Base-by-base conservation (phyloP, 2,888 invertebrate genomes). In the Spialia ferax region DNA sequence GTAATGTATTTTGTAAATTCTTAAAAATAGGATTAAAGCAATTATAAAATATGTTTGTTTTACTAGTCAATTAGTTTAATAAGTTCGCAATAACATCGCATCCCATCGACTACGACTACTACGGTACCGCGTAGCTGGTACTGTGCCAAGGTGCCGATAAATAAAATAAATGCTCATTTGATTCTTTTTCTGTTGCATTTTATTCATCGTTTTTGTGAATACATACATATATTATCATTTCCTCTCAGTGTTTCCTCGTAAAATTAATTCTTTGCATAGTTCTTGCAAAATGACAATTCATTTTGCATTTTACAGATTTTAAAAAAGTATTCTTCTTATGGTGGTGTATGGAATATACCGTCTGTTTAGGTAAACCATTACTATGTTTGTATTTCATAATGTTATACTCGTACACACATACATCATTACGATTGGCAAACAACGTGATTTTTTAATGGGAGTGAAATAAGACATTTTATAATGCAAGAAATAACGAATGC, bases 111-210 rank as follows among this genome's bases (percentile, higher is more conserved):
- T n/a, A n/a, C n/a, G n/a, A n/a, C n/a, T n/a, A n/a, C n/a, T n/a
- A n/a, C n/a, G n/a, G n/a, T n/a, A 6, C n/a, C 15, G 54, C 22
- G 20, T 20, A 32, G 8, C 32, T 61, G 61, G 61, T 61, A 29
- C 20, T 35, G 29, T 61, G 61, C 61, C 61, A 61, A 22, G 22
- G 29, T 61, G 61, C 61, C 61, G 50, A 22, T 32, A 35, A 61
- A 61, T 61, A 20, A 50, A 32, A 50, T 22, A 48, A 61, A 61
- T 61, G 61, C 50, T 35, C 32, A 50, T 13, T 20, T 61, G n/a
- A 54, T 54, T 54, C 54, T 54, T 54, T 15, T 54, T 45, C 18
- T 45, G 23, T 48, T 48, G 35, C 35, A 50, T 48, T 18, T 50
- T 1, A n/a, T 50, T 60, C 32, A 26, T 26, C 11, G 18, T 45